phyloP scores from a whole-genome alignment of 1,140 invertebrate genomes.

The Xylocopa sonorina region DNA sequence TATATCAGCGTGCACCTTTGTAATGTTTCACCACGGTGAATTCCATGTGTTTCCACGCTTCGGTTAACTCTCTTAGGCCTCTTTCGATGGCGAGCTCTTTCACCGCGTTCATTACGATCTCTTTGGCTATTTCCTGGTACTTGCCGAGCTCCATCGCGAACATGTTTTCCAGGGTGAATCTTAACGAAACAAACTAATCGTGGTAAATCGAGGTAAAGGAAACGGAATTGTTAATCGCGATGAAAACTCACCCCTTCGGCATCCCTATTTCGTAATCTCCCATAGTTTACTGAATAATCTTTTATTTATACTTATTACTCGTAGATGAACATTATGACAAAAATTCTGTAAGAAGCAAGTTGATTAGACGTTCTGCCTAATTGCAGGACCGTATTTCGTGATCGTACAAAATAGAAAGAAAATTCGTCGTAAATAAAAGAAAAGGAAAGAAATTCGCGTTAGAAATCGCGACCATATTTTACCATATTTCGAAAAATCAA shows the following conservation, averaged over 20 bases:
- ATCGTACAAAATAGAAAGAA: background rate
- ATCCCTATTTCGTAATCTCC: slow-evolving; percentile 24
- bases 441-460: background rate
- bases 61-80: slow-evolving; percentile 89
- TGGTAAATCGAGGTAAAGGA: too few relatives aligned
- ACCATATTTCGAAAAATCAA: background rate
- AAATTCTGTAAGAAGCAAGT: slow-evolving; percentile 23
- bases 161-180: slow-evolving; percentile 94
- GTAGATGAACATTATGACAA: background rate
- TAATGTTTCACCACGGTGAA: slow-evolving; percentile 87
- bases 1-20: slow-evolving; percentile 78
- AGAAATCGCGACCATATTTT: too few relatives aligned
- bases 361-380: background rate
- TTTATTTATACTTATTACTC: background rate
- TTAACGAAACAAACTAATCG: too few relatives aligned
- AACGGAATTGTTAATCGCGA: too few relatives aligned
- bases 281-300: slow-evolving; percentile 24
- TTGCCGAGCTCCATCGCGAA: slow-evolving; percentile 94
- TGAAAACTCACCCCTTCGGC: slow-evolving; percentile 66
- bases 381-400: background rate
- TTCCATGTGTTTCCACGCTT: slow-evolving; percentile 88
- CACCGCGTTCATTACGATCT: slow-evolving; percentile 92
- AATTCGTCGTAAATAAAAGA: background rate
- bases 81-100: slow-evolving; percentile 95
- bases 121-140: slow-evolving; percentile 91